These are phyloP conservation scores for Arnoldichthys spilopterus DNA, from an alignment of 2,797 vertebrate genomes.

Conservation along the genomic window DNA sequence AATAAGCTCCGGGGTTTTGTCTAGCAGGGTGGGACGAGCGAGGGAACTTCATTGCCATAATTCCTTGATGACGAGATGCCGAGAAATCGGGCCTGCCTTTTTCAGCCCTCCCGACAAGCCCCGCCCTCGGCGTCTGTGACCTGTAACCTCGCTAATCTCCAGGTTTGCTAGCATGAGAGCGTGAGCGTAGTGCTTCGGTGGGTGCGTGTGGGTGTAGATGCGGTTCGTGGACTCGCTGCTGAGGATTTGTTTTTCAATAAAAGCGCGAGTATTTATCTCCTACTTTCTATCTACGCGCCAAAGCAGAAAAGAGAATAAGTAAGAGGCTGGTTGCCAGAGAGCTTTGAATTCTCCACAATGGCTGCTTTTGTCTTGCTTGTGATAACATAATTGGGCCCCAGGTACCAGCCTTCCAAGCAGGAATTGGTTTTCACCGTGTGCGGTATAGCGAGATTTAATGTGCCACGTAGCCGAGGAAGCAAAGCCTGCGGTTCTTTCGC, in stretches of 20 bases:
- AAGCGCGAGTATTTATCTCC: conserved; percentile 31
- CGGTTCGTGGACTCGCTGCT: neutral
- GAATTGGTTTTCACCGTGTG: conserved; percentile 52
- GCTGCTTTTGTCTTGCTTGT: conserved; percentile 54
- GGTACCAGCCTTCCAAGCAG: conserved; percentile 35
- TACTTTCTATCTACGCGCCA: neutral
- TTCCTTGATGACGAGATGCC: conserved; percentile 53
- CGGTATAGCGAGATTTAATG: conserved; percentile 46
- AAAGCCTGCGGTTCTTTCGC: conserved; percentile 38
- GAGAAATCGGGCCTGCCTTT: conserved; percentile 42
- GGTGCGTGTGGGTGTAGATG: conserved; percentile 2
- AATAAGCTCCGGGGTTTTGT: conserved; percentile 39
- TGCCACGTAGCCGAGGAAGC: conserved; percentile 45
- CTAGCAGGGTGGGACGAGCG: conserved; percentile 16
- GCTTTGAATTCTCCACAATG: conserved; percentile 39
- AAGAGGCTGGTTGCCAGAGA: conserved; percentile 29
- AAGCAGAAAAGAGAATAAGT: conserved; percentile 21
- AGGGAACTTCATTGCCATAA: conserved; percentile 29
- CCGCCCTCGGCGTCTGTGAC: conserved; percentile 34
- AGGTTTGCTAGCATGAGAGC: neutral
- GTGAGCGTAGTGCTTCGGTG: neutral
- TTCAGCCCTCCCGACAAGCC: conserved; percentile 24
- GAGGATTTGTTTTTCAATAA: conserved; percentile 2
- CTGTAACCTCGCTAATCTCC: conserved; percentile 9
- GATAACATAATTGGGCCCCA: conserved; percentile 58